Evolutionary conservation across 2,888 invertebrate species (phyloP).

Genomic region (Conus canariensis): DNA sequence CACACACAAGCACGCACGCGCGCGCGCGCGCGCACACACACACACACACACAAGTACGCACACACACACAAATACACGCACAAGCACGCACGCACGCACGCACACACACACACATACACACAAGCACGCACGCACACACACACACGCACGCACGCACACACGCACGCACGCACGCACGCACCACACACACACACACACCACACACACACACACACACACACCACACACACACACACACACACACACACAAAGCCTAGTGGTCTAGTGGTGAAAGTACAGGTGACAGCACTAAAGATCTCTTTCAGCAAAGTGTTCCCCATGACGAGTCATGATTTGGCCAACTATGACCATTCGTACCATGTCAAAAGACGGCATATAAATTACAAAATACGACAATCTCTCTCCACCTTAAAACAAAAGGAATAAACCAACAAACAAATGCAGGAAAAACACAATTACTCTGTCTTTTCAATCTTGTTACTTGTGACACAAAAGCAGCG

Average conservation of each 20-base stretch:
- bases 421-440: too few species aligned
- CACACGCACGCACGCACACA: background rate
- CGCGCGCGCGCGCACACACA: background rate
- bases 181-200: fast-evolving
- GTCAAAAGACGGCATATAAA: too few species aligned
- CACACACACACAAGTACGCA: background rate
- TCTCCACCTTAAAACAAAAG: too few species aligned
- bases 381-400: too few species aligned
- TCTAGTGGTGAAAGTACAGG: background rate
- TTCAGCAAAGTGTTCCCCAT: too few species aligned
- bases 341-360: too few species aligned
- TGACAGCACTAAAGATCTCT: background rate
- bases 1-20: background rate
- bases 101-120: background rate
- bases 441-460: too few species aligned
- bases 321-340: too few species aligned
- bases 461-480: too few species aligned
- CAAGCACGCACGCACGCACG: background rate
- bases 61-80: background rate
- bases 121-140: background rate
- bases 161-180: background rate
- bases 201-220: background rate
- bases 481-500: too few species aligned
- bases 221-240: fast-evolving
- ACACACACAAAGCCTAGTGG: too few species aligned